phyloP scores from a whole-genome alignment of 1,140 invertebrate genomes.

The Zaprionus ornatus region DNA sequence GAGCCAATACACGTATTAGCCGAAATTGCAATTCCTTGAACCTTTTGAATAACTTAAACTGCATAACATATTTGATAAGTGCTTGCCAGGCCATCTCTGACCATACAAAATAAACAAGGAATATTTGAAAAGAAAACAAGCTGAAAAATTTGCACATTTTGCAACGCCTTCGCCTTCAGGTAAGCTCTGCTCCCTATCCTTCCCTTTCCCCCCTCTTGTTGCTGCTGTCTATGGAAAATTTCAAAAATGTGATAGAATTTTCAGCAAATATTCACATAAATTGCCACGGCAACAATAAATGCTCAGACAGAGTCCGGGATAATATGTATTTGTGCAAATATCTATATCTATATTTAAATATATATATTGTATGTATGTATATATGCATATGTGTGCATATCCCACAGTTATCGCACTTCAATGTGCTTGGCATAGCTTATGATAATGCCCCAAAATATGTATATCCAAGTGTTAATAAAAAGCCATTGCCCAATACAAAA shows the following conservation, averaged over 20 bases:
- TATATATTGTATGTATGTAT: neutral
- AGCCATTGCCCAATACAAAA: slow-evolving; percentile 22
- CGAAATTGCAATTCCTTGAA: slow-evolving; percentile 11
- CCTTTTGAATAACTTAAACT: slow-evolving; percentile 32
- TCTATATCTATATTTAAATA: neutral
- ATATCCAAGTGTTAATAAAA: slow-evolving; percentile 49
- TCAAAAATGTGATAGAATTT: slow-evolving; percentile 40
- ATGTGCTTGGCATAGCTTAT: slow-evolving; percentile 36
- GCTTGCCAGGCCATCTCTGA: slow-evolving; percentile 7
- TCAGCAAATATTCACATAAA: slow-evolving; percentile 35
- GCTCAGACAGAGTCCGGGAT: neutral
- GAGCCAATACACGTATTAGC: neutral
- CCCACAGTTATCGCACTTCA: slow-evolving; percentile 6
- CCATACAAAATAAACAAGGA: slow-evolving; percentile 43
- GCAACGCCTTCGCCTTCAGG: slow-evolving; percentile 38
- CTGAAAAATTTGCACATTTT: slow-evolving; percentile 26
- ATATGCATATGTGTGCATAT: neutral
- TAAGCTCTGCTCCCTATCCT: neutral
- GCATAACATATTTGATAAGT: slow-evolving; percentile 27
- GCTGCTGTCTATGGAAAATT: slow-evolving; percentile 25
- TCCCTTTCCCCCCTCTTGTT: neutral
- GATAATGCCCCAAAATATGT: slow-evolving; percentile 46
- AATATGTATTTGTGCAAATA: neutral
- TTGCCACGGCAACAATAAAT: slow-evolving; percentile 42
- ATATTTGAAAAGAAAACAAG: slow-evolving; percentile 31